A percentile compares a stretch with the other conserved stretches of the same genome.
phyloP scores from a whole-genome alignment of 30 jellyfish, hydroid and myxozoan species.

The Aurelia aurita region DNA sequence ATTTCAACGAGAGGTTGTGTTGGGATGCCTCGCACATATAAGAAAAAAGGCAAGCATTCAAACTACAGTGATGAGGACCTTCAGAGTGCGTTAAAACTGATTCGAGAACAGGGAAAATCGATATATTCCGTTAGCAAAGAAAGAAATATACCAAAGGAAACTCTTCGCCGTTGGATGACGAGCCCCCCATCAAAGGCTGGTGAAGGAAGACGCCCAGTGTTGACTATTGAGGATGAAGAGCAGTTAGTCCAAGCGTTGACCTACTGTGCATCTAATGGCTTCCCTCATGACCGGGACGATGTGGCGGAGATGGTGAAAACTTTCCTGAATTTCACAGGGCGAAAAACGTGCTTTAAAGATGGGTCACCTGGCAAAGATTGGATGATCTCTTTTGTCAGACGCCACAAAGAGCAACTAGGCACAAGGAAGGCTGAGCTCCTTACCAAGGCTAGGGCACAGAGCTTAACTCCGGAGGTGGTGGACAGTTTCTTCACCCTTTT shows the following conservation, averaged over 20 bases:
- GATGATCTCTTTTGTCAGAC: slow-evolving; percentile 28
- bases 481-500: slow-evolving; percentile 17
- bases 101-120: no score
- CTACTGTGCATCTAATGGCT: slow-evolving; percentile 47
- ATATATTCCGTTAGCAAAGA: neutral
- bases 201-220: slow-evolving; percentile 38
- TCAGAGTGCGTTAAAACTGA: no score
- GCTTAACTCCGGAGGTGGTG: slow-evolving; percentile 26
- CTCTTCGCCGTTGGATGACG: slow-evolving; percentile 18
- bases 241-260: slow-evolving; percentile 35
- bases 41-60: no score
- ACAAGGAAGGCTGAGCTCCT: slow-evolving; percentile 61
- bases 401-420: slow-evolving; percentile 41
- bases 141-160: slow-evolving; percentile 35
- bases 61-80: no score
- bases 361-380: slow-evolving; percentile 69
- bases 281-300: slow-evolving; percentile 46
- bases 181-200: slow-evolving; percentile 1
- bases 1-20: no score
- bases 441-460: slow-evolving; percentile 64
- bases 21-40: no score
- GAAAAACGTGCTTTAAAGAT: slow-evolving; percentile 46
- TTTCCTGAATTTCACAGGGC: slow-evolving; percentile 13
- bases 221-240: slow-evolving; percentile 42
- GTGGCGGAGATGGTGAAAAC: slow-evolving; percentile 42